phyloP scores from a whole-genome alignment of 2,797 vertebrate species.

The Danio aesculapii region DNA sequence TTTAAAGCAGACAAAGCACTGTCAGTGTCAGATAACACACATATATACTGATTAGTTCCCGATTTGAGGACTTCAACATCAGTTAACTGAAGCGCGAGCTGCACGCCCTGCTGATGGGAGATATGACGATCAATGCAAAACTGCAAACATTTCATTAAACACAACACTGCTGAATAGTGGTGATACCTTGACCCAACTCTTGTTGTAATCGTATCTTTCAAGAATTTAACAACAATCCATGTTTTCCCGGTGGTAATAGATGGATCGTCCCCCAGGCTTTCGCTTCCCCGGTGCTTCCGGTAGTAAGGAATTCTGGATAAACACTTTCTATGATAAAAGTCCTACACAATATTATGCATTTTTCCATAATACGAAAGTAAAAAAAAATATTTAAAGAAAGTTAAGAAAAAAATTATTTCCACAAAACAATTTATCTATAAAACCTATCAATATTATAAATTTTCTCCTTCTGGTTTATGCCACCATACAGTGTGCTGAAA shows the following conservation, averaged over 20 bases:
- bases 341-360: neutral
- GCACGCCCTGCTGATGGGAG: neutral
- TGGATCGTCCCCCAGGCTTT: neutral
- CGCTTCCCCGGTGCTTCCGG: slow-evolving; percentile 8
- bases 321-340: slow-evolving; percentile 22
- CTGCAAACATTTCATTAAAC: neutral
- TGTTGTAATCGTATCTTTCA: neutral
- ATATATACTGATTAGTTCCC: neutral
- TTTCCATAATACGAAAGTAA: too few species aligned
- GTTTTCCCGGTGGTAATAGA: neutral
- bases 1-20: neutral
- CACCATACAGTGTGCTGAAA: too few species aligned
- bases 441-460: too few species aligned
- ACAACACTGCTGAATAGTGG: neutral
- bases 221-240: slow-evolving; percentile 34
- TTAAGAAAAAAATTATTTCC: too few species aligned
- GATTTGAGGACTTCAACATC: neutral
- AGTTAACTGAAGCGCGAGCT: neutral
- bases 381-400: too few species aligned
- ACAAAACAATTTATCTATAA: too few species aligned
- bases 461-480: too few species aligned
- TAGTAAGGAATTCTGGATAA: slow-evolving; percentile 15
- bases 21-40: neutral
- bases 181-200: slow-evolving; percentile 11
- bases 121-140: neutral